phyloP scores from a whole-genome alignment of 2,888 invertebrate genomes.

The Maniola hyperantus region DNA sequence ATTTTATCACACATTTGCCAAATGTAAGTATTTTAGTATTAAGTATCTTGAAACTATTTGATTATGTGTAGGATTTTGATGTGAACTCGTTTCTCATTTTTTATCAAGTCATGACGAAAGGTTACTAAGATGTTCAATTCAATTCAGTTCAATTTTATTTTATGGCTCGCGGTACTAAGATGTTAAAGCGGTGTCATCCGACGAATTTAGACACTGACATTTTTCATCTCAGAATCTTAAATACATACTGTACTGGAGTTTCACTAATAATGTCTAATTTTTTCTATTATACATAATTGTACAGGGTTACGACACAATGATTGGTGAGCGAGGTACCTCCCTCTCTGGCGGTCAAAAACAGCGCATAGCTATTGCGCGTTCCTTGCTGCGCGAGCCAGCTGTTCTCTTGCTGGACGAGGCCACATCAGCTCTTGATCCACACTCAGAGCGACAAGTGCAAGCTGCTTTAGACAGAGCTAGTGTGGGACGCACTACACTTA shows the following conservation, averaged over 20 bases:
- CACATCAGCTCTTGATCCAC: conserved; percentile 91
- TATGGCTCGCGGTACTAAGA: no score
- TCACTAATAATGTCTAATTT: no score
- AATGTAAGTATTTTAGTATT: conserved; percentile 73
- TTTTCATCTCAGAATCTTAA: no score
- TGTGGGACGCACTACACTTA: conserved; percentile 87
- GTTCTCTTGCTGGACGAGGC: conserved; percentile 91
- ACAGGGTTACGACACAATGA: conserved; percentile 89
- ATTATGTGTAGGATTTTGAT: neutral
- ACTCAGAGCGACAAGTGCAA: conserved; percentile 91
- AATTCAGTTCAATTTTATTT: no score
- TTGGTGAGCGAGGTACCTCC: conserved; percentile 91
- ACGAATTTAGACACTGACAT: no score
- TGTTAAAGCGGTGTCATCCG: no score
- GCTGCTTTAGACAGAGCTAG: conserved; percentile 88
- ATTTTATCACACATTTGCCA: conserved; percentile 87
- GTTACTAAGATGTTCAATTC: no score
- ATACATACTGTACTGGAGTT: no score
- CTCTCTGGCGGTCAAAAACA: conserved; percentile 93
- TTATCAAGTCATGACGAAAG: neutral
- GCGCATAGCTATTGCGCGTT: conserved; percentile 92
- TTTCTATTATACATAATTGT: conserved; percentile 24
- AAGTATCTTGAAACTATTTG: neutral
- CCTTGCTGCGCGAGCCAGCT: conserved; percentile 88
- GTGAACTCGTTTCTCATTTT: neutral